Conservation (phyloP, 2,797 vertebrate species). For the Acomys russatus region DNA sequence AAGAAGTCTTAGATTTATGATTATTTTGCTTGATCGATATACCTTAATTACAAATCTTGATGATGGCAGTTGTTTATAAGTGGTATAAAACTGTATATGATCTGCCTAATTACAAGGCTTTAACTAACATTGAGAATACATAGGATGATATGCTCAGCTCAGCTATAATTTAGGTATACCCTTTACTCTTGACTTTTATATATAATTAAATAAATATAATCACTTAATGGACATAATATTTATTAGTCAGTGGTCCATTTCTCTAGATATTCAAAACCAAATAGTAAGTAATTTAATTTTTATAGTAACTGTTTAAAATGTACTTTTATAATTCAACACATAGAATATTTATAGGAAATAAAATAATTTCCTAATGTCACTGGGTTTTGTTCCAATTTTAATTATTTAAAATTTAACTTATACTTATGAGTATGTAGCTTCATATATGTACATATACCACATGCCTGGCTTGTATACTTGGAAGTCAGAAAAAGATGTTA, state of each 20-base stretch:
- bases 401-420: not conserved
- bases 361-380: not conserved
- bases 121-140: too few relatives aligned
- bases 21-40: not conserved
- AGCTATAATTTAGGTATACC: not conserved
- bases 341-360: not conserved
- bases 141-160: not conserved
- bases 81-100: not conserved
- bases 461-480: not conserved
- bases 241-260: not conserved
- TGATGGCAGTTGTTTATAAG: not conserved
- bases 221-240: not conserved
- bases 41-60: not conserved
- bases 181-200: not conserved
- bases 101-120: not conserved
- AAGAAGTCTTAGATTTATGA: not conserved
- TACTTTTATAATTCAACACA: not conserved
- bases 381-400: not conserved
- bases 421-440: too few relatives aligned
- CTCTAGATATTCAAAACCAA: not conserved
- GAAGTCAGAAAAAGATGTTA: not conserved
- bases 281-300: not conserved
- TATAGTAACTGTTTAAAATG: too few relatives aligned
- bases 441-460: not conserved
- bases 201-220: not conserved